A percentile compares a stretch with the other conserved stretches of the same genome.
Evolutionary conservation across 2,113 vertebrate species (phyloP).

Genomic region (Montifringilla adamsi): DNA sequence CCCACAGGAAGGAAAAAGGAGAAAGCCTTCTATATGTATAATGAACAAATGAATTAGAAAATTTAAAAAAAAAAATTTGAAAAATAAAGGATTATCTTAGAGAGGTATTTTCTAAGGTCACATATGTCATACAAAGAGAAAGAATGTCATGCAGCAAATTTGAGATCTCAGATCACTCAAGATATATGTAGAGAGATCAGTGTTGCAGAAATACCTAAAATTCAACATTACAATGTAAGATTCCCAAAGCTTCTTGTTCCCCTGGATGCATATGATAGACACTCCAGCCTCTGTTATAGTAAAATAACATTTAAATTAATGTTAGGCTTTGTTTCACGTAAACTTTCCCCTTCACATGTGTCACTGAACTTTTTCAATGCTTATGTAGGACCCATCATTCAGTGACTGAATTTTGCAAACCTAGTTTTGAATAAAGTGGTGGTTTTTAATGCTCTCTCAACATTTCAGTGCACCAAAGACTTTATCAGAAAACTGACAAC

Average conservation of each 20-base stretch:
- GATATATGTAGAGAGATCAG: not conserved
- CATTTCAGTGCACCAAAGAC: not conserved
- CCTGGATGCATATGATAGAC: not conserved
- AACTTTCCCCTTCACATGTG: not conserved
- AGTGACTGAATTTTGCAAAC: not conserved
- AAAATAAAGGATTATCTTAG: not conserved
- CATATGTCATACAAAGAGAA: not conserved
- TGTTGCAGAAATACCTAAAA: not conserved
- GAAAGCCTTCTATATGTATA: not conserved
- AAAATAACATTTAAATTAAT: not conserved
- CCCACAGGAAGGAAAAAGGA: not conserved
- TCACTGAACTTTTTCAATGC: not conserved
- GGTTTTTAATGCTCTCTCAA: not conserved
- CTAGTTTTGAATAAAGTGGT: not conserved
- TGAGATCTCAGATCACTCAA: not conserved
- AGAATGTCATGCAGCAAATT: not conserved
- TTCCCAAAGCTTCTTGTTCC: not conserved
- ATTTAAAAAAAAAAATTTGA: not conserved
- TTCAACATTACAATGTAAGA: not conserved
- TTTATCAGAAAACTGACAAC: not conserved
- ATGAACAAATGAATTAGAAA: not conserved
- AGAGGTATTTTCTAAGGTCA: not conserved
- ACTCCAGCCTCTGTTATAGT: not conserved
- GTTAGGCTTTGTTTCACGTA: not conserved
- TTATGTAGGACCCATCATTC: not conserved